Base-by-base conservation (phyloP, 2,888 invertebrate genomes). In the Hetaerina titia region DNA sequence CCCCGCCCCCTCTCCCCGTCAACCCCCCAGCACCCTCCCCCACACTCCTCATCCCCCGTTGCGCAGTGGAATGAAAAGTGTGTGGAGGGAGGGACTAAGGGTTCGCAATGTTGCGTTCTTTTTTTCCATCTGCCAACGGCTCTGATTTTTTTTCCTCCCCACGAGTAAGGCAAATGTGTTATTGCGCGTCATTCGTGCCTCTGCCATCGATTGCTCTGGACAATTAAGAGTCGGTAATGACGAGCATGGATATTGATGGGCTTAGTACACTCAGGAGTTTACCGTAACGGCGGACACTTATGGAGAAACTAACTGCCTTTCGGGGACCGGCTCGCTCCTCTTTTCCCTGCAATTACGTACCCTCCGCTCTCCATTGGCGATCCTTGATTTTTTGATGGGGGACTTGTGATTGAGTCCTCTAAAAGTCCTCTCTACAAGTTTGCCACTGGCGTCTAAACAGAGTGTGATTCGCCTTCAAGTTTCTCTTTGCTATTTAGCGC, bases 161-260 rank as follows among this genome's bases (percentile, higher is more conserved):
- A 31, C 31, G 81, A 81, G 81, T 25, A 81, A 81, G 25, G 25
- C 25, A 81, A 81, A 81, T 81, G 81, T 81, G 81, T 81, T 81
- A 81, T 15, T 81, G 81, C 81, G 11, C 81, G 81, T 81, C 31
- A 81, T 81, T 81, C 81, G 45, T 31, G 81, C 81, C 25, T 11
- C 81, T 7, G 11, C 81, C 81, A 81, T 81, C 31, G 81, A 81
- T 81, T 31, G 81, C 81, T 22, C 25, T 31, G 5, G 31, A 11
- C 81, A 22, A 81, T 81, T 81, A 81, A 81, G 81, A 81, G 81
- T 31, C 81, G 81, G 81, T 81, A 81, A 81, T 81, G 81, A 81
- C 81, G 81, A 81, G 81, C 31, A 81, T 81, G 81, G 31, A 81
- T 81, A 81, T 81, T 81, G 81, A 81, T 81, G 81, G 81, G 25